Base-by-base conservation (phyloP, 2,888 invertebrate genomes). In the Philereme transversata region DNA sequence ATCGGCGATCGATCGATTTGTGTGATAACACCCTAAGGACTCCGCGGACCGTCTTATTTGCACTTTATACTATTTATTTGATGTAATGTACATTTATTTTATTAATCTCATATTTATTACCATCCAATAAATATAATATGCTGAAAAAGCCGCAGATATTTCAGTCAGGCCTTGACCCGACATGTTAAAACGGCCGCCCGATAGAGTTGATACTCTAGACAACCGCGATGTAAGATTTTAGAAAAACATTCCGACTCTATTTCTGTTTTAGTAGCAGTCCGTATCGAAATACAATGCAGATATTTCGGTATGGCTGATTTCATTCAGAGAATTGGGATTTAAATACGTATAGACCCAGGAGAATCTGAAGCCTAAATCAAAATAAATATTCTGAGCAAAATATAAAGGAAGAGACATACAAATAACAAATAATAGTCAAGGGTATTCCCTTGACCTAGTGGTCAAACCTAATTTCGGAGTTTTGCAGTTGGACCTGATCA, bases 151-250 rank as follows among this genome's bases (percentile, higher is more conserved):
- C 41, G 8, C 52, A 60, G 65, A 64, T 68, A 68, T 68, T 70
- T 68, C 59, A 55, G 67, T 47, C 10, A 11, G 49, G 64, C 70
- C 70, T 68, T 70, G 70, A 70, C 70, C 70, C 66, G 66, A 48
- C 60, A 50, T 54, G 56, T 55, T 58, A 56, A 50, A 62, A 54
- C 59, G 56, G 36, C 55, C 47, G 60, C 46, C 58, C 58, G 64
- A 69, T 56, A 63, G 61, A 61, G 55, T 53, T 41, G 60, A 60
- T 64, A 65, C 65, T 61, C 62, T 51, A 65, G 48, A 55, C 50
- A 62, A 60, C 56, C 50, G 64, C 56, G 65, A 50, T 53, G 38
- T 44, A 22, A 51, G 45, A 22, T 48, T 57, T 49, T 60, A 62
- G 49, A 57, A 64, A 62, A 64, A 65, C 63, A 64, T 51, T 22